phyloP scores from a whole-genome alignment of 64 coral and sea anemone genomes.

The Catalaphyllia jardinei region DNA sequence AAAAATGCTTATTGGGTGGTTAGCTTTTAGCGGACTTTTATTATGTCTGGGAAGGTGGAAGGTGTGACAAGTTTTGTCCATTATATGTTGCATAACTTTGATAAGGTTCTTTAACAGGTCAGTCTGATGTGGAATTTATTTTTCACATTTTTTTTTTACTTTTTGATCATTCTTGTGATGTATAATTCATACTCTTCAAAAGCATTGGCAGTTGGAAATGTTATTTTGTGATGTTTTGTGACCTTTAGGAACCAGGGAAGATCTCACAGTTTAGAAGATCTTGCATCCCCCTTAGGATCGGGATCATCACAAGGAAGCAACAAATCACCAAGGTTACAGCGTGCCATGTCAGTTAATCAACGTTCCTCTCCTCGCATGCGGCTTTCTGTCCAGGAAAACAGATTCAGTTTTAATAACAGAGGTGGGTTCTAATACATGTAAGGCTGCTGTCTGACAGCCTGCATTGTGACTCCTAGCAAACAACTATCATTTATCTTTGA shows the following conservation, averaged over 20 bases:
- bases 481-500: no score
- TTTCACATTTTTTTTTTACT: background rate
- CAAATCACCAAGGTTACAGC: slow-evolving; percentile 81
- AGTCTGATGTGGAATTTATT: no score
- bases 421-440: slow-evolving; percentile 22
- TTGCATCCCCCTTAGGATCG: slow-evolving; percentile 25
- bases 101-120: no score
- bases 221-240: background rate
- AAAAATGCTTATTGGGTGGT: no score
- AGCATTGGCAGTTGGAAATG: background rate
- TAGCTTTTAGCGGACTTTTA: no score
- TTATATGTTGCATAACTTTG: no score
- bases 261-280: slow-evolving; percentile 67
- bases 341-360: slow-evolving; percentile 84
- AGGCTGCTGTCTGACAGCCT: no score
- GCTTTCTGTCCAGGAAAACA: slow-evolving; percentile 66
- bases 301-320: background rate
- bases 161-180: no score
- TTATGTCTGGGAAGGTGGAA: no score
- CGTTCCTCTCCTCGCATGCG: slow-evolving; percentile 72
- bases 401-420: slow-evolving; percentile 82
- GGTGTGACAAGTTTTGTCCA: no score
- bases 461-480: no score
- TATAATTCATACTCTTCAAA: no score
- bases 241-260: slow-evolving; percentile 34